Evolutionary conservation across 2,797 vertebrate species (phyloP).

Genomic region (Ptychobarbus kaznakovi): DNA sequence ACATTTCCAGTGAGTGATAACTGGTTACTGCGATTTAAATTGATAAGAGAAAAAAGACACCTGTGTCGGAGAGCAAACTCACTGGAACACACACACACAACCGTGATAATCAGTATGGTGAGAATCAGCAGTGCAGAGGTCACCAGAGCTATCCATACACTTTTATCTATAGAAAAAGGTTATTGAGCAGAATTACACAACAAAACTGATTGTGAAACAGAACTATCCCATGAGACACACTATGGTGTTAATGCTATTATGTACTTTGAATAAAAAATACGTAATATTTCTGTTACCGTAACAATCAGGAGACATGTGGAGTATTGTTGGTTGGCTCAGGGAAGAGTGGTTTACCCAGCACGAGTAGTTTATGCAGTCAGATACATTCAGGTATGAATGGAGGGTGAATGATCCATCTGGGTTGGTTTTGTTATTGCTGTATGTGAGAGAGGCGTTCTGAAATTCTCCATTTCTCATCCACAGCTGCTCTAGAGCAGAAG

Average conservation of each 20-base stretch:
- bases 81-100: constrained; percentile 29
- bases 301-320: constrained; percentile 15
- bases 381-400: constrained; percentile 34
- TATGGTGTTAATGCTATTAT: not conserved
- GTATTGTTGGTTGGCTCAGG: constrained; percentile 35
- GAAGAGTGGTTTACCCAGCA: constrained; percentile 54
- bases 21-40: not conserved
- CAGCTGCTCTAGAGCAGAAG: constrained; percentile 32
- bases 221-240: not conserved
- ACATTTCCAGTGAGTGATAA: not conserved
- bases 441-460: constrained; percentile 20
- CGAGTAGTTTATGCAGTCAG: constrained; percentile 3
- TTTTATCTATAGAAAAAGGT: not conserved
- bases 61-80: constrained; percentile 10
- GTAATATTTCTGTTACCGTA: not conserved
- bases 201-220: not conserved
- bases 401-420: constrained; percentile 29
- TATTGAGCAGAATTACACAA: not conserved
- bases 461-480: constrained; percentile 50
- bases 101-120: not conserved
- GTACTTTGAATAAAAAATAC: not conserved
- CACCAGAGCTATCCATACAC: not conserved
- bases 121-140: constrained; percentile 4
- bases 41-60: not conserved
- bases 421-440: not conserved